Percentiles rank a stretch among this genome's conserved stretches.
These are phyloP conservation scores for Zelleria hepariella DNA, from an alignment of 2,888 invertebrate genomes.

Conservation along the genomic window DNA sequence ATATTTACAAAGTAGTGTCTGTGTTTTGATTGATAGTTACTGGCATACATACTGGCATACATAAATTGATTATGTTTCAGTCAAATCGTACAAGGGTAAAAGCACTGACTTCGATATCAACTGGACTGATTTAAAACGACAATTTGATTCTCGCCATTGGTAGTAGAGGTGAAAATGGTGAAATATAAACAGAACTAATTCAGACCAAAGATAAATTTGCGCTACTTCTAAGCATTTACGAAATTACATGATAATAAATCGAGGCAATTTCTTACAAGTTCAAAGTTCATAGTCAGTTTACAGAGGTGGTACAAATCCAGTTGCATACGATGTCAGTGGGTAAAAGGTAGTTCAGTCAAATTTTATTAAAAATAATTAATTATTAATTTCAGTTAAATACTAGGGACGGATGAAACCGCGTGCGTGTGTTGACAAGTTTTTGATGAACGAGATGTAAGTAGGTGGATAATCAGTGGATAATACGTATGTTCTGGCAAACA, in stretches of 20 bases:
- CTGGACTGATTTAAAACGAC: no score
- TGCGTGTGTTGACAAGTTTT: background rate
- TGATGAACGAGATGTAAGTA: background rate
- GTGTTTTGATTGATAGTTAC: background rate
- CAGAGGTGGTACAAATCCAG: no score
- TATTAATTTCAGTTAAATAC: conserved; percentile 22
- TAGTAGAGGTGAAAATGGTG: no score
- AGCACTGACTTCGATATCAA: no score
- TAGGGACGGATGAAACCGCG: conserved; percentile 57
- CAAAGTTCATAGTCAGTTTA: no score
- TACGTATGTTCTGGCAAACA: background rate
- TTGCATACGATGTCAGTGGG: background rate
- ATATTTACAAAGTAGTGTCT: conserved; percentile 38
- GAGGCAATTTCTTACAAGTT: no score
- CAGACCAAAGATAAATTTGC: no score
- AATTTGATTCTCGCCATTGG: no score
- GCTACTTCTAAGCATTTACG: no score
- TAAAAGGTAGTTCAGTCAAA: background rate
- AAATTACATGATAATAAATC: no score
- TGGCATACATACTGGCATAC: background rate
- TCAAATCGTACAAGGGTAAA: background rate
- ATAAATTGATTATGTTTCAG: background rate
- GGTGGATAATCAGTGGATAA: background rate
- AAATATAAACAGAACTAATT: no score
- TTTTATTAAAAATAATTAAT: background rate